Percentiles rank a stretch among this genome's conserved stretches.
Evolutionary conservation across 1,140 invertebrate genomes (phyloP).

Genomic region (Drosophila mauritiana): DNA sequence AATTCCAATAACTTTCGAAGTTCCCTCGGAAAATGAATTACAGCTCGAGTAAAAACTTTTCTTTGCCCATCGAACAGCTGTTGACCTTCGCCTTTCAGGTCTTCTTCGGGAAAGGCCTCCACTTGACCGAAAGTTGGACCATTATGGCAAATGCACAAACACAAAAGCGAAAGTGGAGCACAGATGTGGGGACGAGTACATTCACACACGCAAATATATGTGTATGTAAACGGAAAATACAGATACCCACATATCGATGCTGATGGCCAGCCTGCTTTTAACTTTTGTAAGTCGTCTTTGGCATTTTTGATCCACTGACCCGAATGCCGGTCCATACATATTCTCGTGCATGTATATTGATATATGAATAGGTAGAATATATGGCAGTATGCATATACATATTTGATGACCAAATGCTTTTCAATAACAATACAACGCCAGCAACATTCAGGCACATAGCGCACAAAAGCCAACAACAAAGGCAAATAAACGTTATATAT

Average conservation of each 20-base stretch:
- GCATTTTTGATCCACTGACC: conserved; percentile 76
- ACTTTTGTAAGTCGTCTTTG: conserved; percentile 70
- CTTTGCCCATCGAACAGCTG: conserved; percentile 20
- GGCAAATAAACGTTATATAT: conserved; percentile 43
- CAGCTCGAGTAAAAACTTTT: conserved; percentile 18
- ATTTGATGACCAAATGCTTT: conserved; percentile 81
- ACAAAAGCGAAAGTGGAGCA: conserved; percentile 60
- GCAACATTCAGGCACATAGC: conserved; percentile 18
- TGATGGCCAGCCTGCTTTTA: conserved; percentile 49
- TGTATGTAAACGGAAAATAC: neutral
- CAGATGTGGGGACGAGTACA: conserved; percentile 17
- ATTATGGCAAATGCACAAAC: conserved; percentile 34
- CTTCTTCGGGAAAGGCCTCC: conserved; percentile 1
- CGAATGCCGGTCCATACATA: conserved; percentile 36
- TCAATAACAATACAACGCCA: conserved; percentile 63
- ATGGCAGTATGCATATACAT: conserved; percentile 45
- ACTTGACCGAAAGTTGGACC: conserved; percentile 64
- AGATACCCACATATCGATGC: conserved; percentile 17
- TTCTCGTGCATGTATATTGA: conserved; percentile 25
- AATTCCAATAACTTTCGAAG: conserved; percentile 3
- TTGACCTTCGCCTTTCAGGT: conserved; percentile 38
- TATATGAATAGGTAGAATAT: conserved; percentile 29
- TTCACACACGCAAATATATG: neutral
- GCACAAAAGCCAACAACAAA: conserved; percentile 73
- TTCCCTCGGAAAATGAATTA: conserved; percentile 1